Evolutionary conservation across 2,888 invertebrate species (phyloP).

Genomic region (Agriotes lineatus): DNA sequence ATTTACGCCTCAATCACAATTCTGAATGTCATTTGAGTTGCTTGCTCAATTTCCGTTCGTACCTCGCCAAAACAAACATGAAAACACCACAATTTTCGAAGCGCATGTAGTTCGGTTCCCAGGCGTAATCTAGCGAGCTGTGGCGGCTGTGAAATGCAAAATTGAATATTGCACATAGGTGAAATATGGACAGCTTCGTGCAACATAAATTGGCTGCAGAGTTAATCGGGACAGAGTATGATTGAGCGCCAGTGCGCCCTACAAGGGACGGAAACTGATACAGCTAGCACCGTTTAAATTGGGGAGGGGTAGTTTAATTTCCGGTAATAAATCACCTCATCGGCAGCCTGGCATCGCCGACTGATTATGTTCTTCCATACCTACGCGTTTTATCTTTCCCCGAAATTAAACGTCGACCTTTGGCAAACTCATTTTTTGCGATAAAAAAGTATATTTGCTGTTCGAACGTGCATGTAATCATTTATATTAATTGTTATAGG

Average conservation of each 20-base stretch:
- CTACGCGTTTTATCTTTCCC: neutral
- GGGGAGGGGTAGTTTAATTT: constrained; percentile 36
- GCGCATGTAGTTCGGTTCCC: too few species aligned
- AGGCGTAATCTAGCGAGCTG: too few species aligned
- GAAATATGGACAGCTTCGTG: constrained; percentile 30
- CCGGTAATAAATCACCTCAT: constrained; percentile 35
- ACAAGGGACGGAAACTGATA: constrained; percentile 33
- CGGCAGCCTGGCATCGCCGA: constrained; percentile 7
- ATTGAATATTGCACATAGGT: constrained; percentile 16
- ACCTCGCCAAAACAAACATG: too few species aligned
- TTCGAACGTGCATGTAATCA: too few species aligned
- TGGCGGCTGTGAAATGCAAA: neutral
- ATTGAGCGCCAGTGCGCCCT: constrained; percentile 31
- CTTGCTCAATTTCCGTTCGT: too few species aligned
- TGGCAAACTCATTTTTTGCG: too few species aligned
- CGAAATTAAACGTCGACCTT: neutral
- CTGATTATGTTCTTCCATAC: constrained; percentile 15
- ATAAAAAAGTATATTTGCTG: too few species aligned
- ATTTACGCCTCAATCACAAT: too few species aligned
- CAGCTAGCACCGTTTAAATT: constrained; percentile 35
- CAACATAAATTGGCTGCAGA: constrained; percentile 26
- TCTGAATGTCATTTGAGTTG: too few species aligned
- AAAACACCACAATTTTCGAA: too few species aligned
- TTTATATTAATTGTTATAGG: too few species aligned
- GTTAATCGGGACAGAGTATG: constrained; percentile 28